Base-by-base conservation (phyloP, 2,797 vertebrate genomes). In the Oryzias dopingdopingensis region DNA sequence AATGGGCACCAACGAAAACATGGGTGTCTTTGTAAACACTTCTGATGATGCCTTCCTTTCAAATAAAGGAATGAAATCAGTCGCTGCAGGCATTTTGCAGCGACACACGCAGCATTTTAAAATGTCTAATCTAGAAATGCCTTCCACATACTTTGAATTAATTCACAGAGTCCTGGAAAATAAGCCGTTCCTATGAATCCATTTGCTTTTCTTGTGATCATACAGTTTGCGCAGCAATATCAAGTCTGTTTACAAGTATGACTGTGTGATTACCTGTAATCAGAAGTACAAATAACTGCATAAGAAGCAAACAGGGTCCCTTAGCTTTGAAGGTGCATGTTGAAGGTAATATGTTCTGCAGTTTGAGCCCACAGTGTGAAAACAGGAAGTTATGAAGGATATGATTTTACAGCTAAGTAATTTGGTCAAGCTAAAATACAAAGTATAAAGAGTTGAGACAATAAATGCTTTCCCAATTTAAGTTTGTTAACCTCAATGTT, bases 11-110 rank as follows among this genome's bases (percentile, higher is more conserved):
- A 79, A 58, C 67, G 69, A 52, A 83, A 88, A 76, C 60, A 68
- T 74, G 70, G 70, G 73, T 84, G 67, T 71, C 59, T 64, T 52
- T 58, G 74, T 62, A 77, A 82, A 80, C 67, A 72, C 70, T 81
- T 82, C 80, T 86, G 86, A 86, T 83, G 78, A 85, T 80, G 69
- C 52, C 74, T 80, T 79, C 63, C 72, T 84, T 88, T 84, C 74
- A 85, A 86, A 88, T 76, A 82, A 76, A 73, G 70, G 70, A 88
- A 86, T 74, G 17, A 72, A 88, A 82, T 77, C 64, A 52, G 16
- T 53, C 49, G 68, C 86, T 75, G 66, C 51, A 51, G 74, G 83
- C 82, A 55, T 18, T 32, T 42, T 69, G 60, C 72, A 66, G 49
- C 2, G 56, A 79, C 60, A 69, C 78, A 76, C 67, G 52, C 76